These are phyloP conservation scores for Crocuta crocuta DNA, from an alignment of 2,113 vertebrate genomes.

Conservation along the genomic window DNA sequence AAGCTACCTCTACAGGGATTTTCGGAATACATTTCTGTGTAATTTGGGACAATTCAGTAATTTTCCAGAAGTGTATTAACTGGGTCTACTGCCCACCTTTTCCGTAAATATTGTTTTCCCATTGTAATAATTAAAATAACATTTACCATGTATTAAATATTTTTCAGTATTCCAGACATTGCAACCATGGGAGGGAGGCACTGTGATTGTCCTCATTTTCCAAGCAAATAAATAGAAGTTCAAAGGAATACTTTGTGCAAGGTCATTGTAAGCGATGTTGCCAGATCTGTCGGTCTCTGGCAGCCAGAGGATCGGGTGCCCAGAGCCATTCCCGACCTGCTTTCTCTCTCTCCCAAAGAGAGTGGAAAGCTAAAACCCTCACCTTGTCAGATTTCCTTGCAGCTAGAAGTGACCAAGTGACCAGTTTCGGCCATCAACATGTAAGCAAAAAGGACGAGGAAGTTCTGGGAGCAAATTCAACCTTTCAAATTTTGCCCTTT, in stretches of 20 bases:
- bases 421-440: background rate
- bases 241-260: conserved; percentile 20
- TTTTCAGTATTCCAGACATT: background rate
- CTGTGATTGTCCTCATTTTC: conserved; percentile 16
- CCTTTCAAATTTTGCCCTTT: background rate
- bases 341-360: background rate
- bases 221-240: conserved; percentile 37
- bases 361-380: background rate
- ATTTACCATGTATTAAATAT: conserved; percentile 51
- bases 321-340: background rate
- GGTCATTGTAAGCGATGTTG: background rate
- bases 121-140: conserved; percentile 42
- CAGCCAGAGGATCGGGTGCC: background rate
- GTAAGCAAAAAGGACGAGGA: background rate
- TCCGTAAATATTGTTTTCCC: conserved; percentile 63
- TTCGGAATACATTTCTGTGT: conserved; percentile 36
- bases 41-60: conserved; percentile 66
- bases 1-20: background rate
- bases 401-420: background rate
- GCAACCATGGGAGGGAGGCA: background rate
- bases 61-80: conserved; percentile 68
- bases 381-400: background rate
- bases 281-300: background rate
- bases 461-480: background rate
- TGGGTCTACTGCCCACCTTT: conserved; percentile 48